A percentile compares a stretch with the other conserved stretches of the same genome.
These are phyloP conservation scores for Proteles cristata DNA, from an alignment of 2,113 vertebrate genomes.

Conservation along the genomic window DNA sequence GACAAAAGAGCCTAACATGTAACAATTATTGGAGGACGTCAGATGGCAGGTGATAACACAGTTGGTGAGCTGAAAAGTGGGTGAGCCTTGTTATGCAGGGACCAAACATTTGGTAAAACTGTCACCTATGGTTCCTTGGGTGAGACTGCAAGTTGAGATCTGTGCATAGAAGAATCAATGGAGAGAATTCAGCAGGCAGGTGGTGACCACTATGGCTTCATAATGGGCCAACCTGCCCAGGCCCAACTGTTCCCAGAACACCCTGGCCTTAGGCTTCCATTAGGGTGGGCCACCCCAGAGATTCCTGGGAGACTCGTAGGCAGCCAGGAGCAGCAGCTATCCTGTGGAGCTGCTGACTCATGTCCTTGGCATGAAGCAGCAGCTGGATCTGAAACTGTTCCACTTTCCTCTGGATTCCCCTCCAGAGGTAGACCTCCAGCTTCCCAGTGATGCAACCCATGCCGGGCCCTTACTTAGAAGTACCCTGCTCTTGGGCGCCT, in stretches of 20 bases:
- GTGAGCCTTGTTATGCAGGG: background rate
- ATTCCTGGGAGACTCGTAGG: background rate
- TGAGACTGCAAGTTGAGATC: background rate
- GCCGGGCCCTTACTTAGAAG: background rate
- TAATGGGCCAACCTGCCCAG: background rate
- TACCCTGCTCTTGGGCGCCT: background rate
- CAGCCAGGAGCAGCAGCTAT: background rate
- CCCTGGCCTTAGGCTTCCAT: background rate
- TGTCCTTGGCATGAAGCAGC: background rate
- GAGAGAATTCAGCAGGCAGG: background rate
- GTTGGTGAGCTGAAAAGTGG: background rate
- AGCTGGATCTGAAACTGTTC: accelerated
- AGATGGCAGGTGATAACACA: background rate
- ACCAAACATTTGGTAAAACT: background rate
- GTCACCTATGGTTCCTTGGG: background rate
- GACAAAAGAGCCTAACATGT: background rate
- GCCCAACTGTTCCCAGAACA: background rate
- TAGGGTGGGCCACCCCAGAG: background rate
- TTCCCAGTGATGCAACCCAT: accelerated
- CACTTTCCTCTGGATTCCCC: accelerated
- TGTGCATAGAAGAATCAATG: background rate
- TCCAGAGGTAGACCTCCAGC: background rate
- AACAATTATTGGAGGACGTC: background rate
- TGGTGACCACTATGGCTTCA: background rate
- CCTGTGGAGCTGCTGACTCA: background rate